These are phyloP conservation scores for Pseudopleuronectes americanus DNA, from an alignment of 2,797 vertebrate genomes.

Conservation along the genomic window DNA sequence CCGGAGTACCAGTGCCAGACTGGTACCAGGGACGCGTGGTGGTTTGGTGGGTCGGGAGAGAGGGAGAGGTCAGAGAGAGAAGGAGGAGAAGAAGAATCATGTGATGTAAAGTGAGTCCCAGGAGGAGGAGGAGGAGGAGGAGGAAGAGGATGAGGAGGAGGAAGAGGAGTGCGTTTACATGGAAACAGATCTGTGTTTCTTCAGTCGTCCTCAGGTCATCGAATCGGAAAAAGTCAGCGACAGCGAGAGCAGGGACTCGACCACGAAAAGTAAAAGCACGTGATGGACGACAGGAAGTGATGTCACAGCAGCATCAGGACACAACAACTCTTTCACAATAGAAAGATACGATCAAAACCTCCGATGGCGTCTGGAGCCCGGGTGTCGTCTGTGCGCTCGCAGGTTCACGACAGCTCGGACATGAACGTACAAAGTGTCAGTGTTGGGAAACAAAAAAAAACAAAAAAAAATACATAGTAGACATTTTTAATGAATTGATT, in stretches of 20 bases:
- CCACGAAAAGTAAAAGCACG: no score
- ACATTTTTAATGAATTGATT: no score
- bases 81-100: slow-evolving; percentile 1
- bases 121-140: not conserved
- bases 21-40: slow-evolving; percentile 65
- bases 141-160: not conserved
- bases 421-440: not conserved
- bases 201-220: no score
- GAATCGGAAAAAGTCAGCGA: not conserved
- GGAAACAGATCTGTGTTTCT: not conserved
- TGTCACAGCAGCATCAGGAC: no score
- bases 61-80: no score
- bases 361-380: no score
- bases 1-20: slow-evolving; percentile 82
- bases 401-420: not conserved
- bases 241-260: no score
- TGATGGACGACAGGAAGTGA: no score
- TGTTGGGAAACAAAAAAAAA: not conserved
- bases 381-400: no score
- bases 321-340: no score
- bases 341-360: no score
- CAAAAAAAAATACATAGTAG: not conserved
- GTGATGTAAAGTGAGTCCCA: slow-evolving; percentile 5
- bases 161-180: slow-evolving; percentile 57
- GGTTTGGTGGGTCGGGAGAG: slow-evolving; percentile 1